Evolutionary conservation across 2,888 invertebrate species (phyloP).

Genomic region (Trissolcus brochymenae): DNA sequence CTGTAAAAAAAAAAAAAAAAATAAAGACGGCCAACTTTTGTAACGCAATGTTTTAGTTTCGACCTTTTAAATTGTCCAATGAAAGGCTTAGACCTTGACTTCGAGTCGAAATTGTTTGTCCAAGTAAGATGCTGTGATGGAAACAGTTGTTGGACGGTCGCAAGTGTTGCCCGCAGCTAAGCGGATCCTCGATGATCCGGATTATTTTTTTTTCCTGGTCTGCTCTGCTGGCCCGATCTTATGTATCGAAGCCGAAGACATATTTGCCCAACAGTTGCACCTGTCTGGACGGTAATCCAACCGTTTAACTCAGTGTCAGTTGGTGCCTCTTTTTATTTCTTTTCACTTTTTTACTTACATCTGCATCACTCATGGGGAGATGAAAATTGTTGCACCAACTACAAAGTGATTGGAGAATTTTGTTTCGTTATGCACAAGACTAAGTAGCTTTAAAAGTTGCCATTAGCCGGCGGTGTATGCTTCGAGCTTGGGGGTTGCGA

Average conservation of each 20-base stretch:
- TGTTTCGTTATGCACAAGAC: constrained; percentile 5
- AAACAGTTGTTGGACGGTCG: constrained; percentile 50
- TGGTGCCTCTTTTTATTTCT: neutral
- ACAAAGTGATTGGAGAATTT: constrained; percentile 15
- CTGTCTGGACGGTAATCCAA: constrained; percentile 52
- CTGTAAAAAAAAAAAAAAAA: too few relatives aligned
- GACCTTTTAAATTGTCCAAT: too few relatives aligned
- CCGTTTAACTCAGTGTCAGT: constrained; percentile 29
- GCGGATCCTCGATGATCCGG: constrained; percentile 76
- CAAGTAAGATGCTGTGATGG: too few relatives aligned
- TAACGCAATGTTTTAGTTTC: too few relatives aligned
- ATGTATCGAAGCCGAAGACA: constrained; percentile 68
- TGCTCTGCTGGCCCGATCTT: constrained; percentile 72
- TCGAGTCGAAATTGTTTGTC: too few relatives aligned
- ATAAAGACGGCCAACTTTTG: too few relatives aligned
- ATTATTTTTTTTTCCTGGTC: constrained; percentile 74
- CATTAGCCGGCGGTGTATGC: constrained; percentile 72
- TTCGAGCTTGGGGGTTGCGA: constrained; percentile 65
- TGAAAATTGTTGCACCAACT: neutral
- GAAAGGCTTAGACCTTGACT: too few relatives aligned
- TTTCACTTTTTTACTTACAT: constrained; percentile 36
- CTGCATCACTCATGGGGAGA: neutral
- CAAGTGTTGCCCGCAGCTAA: constrained; percentile 75
- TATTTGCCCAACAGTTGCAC: constrained; percentile 70
- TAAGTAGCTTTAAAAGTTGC: constrained; percentile 67